Conservation (phyloP, 2,113 vertebrate species). For the Varanus salvator region DNA sequence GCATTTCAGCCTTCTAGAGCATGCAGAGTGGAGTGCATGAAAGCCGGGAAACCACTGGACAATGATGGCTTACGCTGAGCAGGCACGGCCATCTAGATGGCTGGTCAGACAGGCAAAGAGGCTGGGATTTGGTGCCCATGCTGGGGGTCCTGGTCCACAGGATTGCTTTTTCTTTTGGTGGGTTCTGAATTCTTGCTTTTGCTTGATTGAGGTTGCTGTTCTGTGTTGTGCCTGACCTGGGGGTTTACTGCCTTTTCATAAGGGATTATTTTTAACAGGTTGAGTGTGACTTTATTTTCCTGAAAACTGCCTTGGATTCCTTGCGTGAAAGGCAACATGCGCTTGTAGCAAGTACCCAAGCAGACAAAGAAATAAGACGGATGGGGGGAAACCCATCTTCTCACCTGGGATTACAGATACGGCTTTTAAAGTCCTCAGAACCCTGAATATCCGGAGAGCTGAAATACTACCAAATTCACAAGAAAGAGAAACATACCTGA, state of each 20-base stretch:
- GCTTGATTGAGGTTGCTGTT: no score
- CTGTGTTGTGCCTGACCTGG: no score
- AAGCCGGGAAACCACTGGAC: no score
- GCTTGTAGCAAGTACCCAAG: not conserved
- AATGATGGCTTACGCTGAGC: no score
- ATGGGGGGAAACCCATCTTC: conserved; percentile 24
- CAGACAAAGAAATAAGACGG: not conserved
- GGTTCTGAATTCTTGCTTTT: no score
- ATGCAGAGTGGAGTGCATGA: no score
- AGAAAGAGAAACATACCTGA: conserved; percentile 40
- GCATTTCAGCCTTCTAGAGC: no score
- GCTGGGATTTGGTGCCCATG: no score
- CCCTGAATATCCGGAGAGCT: conserved; percentile 89
- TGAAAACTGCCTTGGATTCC: not conserved
- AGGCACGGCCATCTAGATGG: no score
- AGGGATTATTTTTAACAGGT: not conserved
- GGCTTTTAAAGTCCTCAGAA: conserved; percentile 92
- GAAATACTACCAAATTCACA: conserved; percentile 68
- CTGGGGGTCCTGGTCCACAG: no score
- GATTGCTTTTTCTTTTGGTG: no score
- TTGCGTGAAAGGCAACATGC: not conserved
- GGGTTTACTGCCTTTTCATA: not conserved
- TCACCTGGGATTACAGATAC: conserved; percentile 96
- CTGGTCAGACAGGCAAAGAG: no score
- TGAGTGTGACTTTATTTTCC: not conserved